phyloP scores from a whole-genome alignment of 1,140 invertebrate genomes.

The Drosophila mojavensis region DNA sequence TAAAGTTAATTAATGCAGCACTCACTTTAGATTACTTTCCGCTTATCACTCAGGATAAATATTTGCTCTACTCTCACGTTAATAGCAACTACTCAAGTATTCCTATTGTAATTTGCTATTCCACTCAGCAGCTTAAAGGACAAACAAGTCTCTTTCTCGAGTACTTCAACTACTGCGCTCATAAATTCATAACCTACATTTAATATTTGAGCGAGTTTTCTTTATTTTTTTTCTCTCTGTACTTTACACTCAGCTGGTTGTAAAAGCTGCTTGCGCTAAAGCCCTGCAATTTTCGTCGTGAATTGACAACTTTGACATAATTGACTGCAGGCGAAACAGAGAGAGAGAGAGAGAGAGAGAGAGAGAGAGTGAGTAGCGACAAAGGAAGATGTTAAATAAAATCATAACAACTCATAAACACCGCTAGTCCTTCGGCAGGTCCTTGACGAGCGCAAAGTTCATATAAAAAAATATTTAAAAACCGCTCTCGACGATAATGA shows the following conservation, averaged over 20 bases:
- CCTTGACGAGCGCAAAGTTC: conserved; percentile 28
- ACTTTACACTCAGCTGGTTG: conserved; percentile 25
- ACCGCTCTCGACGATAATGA: conserved; percentile 51
- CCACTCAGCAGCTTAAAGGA: background rate
- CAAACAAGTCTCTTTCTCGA: background rate
- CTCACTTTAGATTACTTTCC: background rate
- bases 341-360: background rate
- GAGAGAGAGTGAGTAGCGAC: conserved; percentile 11
- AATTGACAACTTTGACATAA: conserved; percentile 83
- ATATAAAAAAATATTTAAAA: conserved; percentile 50
- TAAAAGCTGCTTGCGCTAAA: conserved; percentile 65
- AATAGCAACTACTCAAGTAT: conserved; percentile 7
- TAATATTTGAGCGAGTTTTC: conserved; percentile 46
- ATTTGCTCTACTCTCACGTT: background rate
- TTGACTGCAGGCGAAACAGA: conserved; percentile 62
- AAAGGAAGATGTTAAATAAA: conserved; percentile 54
- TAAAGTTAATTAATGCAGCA: too few species aligned
- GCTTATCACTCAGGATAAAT: background rate
- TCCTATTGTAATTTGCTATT: conserved; percentile 32
- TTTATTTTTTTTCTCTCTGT: background rate
- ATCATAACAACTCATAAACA: conserved; percentile 75
- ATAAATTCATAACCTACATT: conserved; percentile 74
- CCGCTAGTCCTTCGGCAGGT: conserved; percentile 65
- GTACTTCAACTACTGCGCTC: conserved; percentile 27
- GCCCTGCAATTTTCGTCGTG: conserved; percentile 62